Base-by-base conservation (phyloP, 2,113 vertebrate genomes). In the Dipodomys ordii region DNA sequence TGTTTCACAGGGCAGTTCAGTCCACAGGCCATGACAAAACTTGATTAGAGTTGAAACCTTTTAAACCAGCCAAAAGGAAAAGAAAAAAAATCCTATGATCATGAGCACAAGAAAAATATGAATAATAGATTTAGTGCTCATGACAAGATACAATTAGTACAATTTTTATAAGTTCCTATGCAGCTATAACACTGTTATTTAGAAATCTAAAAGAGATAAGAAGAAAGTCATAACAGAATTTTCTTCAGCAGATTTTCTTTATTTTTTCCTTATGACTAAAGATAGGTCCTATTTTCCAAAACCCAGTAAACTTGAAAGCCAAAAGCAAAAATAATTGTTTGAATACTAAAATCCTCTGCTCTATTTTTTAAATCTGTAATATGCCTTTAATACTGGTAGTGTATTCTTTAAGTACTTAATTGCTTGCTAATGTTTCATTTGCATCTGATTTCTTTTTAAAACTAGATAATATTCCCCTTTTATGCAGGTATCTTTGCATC, bases 31-130 rank as follows among this genome's bases (percentile, higher is more conserved):
- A 79, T 15, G 72, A 67, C 18, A 81, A 79, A 86, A 89, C 72
- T 93, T 88, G 10, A 93, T 95, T 46, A 57, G 39, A 96, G 97
- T 67, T 67, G 62, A 96, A 97, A 96, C 94, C 69, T 64, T 72
- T 3, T 4, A 83, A 95, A 44, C 20, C 92, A 74, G 32, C 28
- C 91, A 94, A 86, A 39, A 96, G 92, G 46, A n/a, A 69, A n/a
- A 69, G 28, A 65, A 94, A 62, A 95, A 92, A 83, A 30, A 96
- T 91, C n/a, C 90, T 84, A 92, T 89, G 96, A 69, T 65, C 90
- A 83, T 53, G 46, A 92, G 39, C 35, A 25, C 88, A 9, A 3
- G 90, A 79, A 89, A 1, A 0, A 94, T 88, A 83, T 82, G 81
- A 78, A 53, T 76, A 94, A 95, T 79, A 96, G 88, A 73, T 90